phyloP scores from a whole-genome alignment of 1,140 invertebrate species.

The Plodia interpunctella region DNA sequence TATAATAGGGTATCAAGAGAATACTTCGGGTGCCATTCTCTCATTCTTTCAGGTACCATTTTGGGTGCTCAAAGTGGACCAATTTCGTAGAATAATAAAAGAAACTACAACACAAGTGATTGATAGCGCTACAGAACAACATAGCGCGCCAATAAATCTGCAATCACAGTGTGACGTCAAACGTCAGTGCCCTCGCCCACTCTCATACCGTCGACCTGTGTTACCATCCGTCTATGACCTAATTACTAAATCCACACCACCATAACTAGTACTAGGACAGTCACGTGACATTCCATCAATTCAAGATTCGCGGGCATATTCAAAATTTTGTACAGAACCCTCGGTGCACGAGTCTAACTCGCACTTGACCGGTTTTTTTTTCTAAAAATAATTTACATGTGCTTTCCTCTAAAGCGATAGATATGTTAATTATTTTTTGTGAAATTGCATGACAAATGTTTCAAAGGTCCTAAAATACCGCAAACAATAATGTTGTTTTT shows the following conservation, averaged over 20 bases:
- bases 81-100: no score
- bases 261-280: neutral
- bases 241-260: slow-evolving; percentile 23
- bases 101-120: neutral
- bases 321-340: no score
- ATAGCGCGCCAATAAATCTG: neutral
- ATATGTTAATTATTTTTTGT: neutral
- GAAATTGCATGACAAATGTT: neutral
- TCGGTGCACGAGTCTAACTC: no score
- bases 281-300: neutral
- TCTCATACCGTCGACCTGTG: slow-evolving; percentile 11
- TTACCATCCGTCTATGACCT: slow-evolving; percentile 26
- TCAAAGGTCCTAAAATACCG: neutral
- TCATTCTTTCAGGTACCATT: no score
- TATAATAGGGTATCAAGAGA: no score
- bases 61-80: no score
- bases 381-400: no score
- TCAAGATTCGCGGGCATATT: no score
- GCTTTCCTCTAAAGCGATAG: neutral
- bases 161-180: neutral
- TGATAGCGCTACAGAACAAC: neutral
- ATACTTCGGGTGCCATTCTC: no score
- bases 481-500: neutral
- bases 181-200: slow-evolving; percentile 5
- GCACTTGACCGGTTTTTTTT: no score